phyloP scores from a whole-genome alignment of 2,113 vertebrate species.

The Melanerpes formicivorus region DNA sequence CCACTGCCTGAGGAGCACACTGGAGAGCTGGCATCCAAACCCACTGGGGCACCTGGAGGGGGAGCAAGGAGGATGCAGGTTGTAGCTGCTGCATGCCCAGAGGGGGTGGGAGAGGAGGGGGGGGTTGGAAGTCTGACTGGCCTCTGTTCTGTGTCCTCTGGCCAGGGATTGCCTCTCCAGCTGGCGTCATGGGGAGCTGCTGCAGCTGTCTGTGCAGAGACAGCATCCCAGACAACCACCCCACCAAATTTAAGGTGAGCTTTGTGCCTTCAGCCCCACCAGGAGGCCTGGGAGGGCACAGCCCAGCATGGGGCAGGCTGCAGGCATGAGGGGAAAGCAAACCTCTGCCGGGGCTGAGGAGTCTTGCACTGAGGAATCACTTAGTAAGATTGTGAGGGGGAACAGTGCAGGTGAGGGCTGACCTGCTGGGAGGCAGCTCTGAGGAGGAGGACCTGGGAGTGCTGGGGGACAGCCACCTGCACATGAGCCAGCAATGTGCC shows the following conservation, averaged over 20 bases:
- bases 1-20: background rate
- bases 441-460: too few species aligned
- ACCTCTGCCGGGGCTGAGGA: background rate
- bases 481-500: too few species aligned
- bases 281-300: background rate
- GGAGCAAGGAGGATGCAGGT: background rate
- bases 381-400: too few species aligned
- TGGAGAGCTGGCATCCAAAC: background rate
- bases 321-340: background rate
- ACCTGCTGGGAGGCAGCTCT: too few species aligned
- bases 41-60: background rate
- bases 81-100: background rate
- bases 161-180: conserved; percentile 82
- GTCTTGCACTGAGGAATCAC: background rate
- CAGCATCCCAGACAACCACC: conserved; percentile 94
- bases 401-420: too few species aligned
- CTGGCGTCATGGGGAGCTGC: conserved; percentile 98
- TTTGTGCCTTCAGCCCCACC: background rate
- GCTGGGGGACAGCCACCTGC: too few species aligned
- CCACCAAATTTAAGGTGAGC: conserved; percentile 95
- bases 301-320: background rate
- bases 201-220: conserved; percentile 96
- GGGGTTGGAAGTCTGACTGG: background rate
- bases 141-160: background rate
- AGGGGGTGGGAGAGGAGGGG: background rate